Evolutionary conservation across 2,888 invertebrate species (phyloP).

Genomic region (Mimumesa dahlbomi): DNA sequence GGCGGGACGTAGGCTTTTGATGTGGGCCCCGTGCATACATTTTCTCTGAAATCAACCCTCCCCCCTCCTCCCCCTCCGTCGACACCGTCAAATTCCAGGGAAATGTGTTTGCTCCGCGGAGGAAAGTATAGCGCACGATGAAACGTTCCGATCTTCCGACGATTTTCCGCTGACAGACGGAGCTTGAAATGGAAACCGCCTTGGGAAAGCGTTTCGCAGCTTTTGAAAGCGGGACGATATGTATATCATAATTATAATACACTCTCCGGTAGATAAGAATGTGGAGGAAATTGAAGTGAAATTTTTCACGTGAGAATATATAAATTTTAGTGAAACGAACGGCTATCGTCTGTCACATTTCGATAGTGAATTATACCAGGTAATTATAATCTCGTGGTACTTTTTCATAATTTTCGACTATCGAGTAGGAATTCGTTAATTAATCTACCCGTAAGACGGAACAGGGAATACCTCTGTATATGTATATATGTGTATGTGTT

Average conservation of each 20-base stretch:
- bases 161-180: slow-evolving; percentile 9
- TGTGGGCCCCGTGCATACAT: slow-evolving; percentile 31
- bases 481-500: too few relatives aligned
- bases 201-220: not conserved
- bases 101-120: slow-evolving; percentile 40
- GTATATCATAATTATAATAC: too few relatives aligned
- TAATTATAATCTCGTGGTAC: too few relatives aligned
- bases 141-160: slow-evolving; percentile 18
- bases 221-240: too few relatives aligned
- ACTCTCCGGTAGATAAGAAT: not conserved
- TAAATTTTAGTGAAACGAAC: too few relatives aligned
- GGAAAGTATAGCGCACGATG: not conserved
- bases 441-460: too few relatives aligned
- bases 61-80: slow-evolving; percentile 33
- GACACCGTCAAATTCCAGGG: slow-evolving; percentile 30
- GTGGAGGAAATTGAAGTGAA: not conserved
- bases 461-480: too few relatives aligned
- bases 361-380: too few relatives aligned
- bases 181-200: slow-evolving; percentile 9
- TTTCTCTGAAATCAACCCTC: not conserved
- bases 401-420: too few relatives aligned
- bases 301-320: too few relatives aligned
- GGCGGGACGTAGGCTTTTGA: slow-evolving; percentile 42
- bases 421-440: too few relatives aligned
- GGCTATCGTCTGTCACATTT: too few relatives aligned